Percentiles rank a stretch among this genome's conserved stretches.
phyloP scores from a whole-genome alignment of 2,797 vertebrate genomes.

The Helostoma temminkii region DNA sequence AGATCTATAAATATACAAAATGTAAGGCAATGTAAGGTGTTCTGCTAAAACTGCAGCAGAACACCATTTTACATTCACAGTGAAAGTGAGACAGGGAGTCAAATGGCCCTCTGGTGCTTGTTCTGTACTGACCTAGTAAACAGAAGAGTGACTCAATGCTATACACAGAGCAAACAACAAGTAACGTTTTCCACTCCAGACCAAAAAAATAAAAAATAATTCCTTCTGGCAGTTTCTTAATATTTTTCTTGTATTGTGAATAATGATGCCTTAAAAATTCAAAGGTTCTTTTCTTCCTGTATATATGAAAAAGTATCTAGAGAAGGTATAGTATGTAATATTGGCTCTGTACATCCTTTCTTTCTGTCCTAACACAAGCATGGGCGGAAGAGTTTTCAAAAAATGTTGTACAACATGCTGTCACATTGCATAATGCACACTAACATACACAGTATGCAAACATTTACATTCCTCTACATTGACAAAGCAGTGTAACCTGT shows the following conservation, averaged over 20 bases:
- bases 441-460: background rate
- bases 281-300: background rate
- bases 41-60: slow-evolving; percentile 9
- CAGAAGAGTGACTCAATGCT: slow-evolving; percentile 21
- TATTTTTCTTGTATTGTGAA: background rate
- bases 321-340: background rate
- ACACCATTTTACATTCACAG: slow-evolving; percentile 7
- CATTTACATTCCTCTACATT: background rate
- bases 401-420: background rate
- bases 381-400: background rate
- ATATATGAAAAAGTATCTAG: too few species aligned
- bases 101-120: background rate
- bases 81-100: slow-evolving; percentile 13
- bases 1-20: background rate
- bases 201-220: background rate
- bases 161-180: background rate
- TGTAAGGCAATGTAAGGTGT: too few species aligned
- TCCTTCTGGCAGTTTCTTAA: background rate
- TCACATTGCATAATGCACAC: background rate
- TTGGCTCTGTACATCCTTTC: background rate
- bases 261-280: background rate
- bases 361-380: background rate
- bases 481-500: background rate
- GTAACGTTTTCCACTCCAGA: background rate
- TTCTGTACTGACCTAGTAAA: slow-evolving; percentile 30